phyloP scores from a whole-genome alignment of 2,113 vertebrate genomes.

The Leiothrix lutea region DNA sequence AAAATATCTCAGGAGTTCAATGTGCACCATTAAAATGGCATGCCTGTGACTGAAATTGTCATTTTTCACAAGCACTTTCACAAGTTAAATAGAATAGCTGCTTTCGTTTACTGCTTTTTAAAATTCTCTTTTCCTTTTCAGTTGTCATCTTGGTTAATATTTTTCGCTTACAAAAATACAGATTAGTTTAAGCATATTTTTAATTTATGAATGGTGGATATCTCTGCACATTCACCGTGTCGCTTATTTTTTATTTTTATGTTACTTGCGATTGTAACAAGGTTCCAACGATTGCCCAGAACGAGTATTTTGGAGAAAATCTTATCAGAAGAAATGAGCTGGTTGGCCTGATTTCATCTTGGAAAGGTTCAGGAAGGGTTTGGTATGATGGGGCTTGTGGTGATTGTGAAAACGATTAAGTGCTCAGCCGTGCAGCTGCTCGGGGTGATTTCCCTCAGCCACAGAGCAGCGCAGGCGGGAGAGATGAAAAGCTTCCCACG shows the following conservation, averaged over 20 bases:
- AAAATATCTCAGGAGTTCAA: not conserved
- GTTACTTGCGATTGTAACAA: not conserved
- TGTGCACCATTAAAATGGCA: not conserved
- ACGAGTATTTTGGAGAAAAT: not conserved
- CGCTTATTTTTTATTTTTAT: not conserved
- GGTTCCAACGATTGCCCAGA: not conserved
- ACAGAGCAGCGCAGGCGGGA: not conserved
- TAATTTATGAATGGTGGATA: not conserved
- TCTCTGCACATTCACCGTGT: accelerated
- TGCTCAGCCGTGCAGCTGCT: not conserved
- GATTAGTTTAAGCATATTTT: not conserved
- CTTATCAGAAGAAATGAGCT: not conserved
- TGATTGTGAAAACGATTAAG: not conserved
- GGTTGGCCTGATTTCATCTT: not conserved
- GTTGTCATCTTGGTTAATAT: not conserved
- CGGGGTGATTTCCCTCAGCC: not conserved
- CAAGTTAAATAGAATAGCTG: not conserved
- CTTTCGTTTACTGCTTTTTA: not conserved
- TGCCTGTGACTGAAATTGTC: not conserved
- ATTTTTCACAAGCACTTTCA: not conserved
- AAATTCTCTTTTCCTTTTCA: not conserved
- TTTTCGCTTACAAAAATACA: not conserved
- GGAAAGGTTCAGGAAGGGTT: not conserved
- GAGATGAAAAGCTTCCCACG: not conserved
- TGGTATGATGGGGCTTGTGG: not conserved